A percentile compares a stretch with the other conserved stretches of the same genome.
Conservation (phyloP, 2,113 vertebrate genomes). For the Clarias macrocephalus region DNA sequence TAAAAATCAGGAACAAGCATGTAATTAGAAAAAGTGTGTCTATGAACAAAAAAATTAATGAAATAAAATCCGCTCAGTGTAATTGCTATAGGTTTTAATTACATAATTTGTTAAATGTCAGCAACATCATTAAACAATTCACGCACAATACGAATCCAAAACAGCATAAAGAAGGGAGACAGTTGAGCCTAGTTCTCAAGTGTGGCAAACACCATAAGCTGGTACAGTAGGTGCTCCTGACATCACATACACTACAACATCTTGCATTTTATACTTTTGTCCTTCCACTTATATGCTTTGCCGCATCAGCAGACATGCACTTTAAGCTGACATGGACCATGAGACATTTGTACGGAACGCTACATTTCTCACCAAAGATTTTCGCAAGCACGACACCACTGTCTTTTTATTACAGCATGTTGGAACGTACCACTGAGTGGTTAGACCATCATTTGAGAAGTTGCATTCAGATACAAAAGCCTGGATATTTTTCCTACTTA, state of each 20-base stretch:
- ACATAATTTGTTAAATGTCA: too few species aligned
- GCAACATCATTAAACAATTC: too few species aligned
- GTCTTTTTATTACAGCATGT: slow-evolving; percentile 51
- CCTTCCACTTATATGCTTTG: neutral
- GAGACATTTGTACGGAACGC: slow-evolving; percentile 95
- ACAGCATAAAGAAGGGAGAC: too few species aligned
- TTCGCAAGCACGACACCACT: slow-evolving; percentile 94
- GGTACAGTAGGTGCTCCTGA: too few species aligned
- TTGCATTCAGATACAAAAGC: neutral
- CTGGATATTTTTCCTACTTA: neutral
- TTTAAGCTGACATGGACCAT: slow-evolving; percentile 93
- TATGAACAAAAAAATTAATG: too few species aligned
- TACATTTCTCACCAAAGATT: slow-evolving; percentile 95
- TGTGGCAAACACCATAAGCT: neutral
- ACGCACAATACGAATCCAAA: too few species aligned
- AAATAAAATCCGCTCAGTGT: too few species aligned
- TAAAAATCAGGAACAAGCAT: too few species aligned
- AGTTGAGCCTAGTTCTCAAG: neutral
- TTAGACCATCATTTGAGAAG: slow-evolving; percentile 24
- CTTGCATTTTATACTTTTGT: neutral
- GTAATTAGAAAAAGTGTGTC: too few species aligned
- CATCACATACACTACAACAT: too few species aligned
- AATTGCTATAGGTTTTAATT: too few species aligned
- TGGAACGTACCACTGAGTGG: slow-evolving; percentile 17
- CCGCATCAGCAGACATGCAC: slow-evolving; percentile 20